Percentiles rank a stretch among this genome's conserved stretches.
Conservation (phyloP, 2,888 invertebrate species). For the Zootermopsis nevadensis region DNA sequence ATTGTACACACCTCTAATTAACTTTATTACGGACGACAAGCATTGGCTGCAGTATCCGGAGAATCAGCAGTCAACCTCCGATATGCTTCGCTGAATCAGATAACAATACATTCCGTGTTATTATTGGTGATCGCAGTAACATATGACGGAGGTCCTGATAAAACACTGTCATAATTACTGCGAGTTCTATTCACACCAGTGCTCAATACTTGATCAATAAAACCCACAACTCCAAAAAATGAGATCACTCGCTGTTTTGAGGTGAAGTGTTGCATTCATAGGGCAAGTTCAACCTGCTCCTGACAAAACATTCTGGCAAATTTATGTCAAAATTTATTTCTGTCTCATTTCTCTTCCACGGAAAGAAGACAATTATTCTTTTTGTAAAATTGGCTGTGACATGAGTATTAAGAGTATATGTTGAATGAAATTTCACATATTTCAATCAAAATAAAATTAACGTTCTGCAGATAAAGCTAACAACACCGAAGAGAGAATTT, state of each 20-base stretch:
- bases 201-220: neutral
- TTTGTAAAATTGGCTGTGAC: too few species aligned
- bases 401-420: too few species aligned
- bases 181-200: neutral
- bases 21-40: neutral
- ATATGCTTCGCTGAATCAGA: neutral
- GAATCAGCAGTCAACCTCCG: neutral
- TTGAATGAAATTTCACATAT: too few species aligned
- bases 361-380: too few species aligned
- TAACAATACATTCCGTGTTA: neutral
- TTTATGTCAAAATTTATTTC: too few species aligned
- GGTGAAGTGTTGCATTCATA: too few species aligned
- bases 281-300: too few species aligned
- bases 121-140: neutral
- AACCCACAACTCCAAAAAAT: neutral
- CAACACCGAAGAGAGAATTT: too few species aligned
- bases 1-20: neutral
- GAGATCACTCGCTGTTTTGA: neutral
- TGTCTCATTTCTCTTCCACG: too few species aligned
- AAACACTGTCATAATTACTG: conserved; percentile 23
- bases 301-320: too few species aligned
- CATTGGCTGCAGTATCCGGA: neutral
- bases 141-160: neutral
- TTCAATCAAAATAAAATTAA: too few species aligned
- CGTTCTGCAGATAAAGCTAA: too few species aligned